A percentile compares a stretch with the other conserved stretches of the same genome.
These are phyloP conservation scores for Brachionus rubens DNA, from an alignment of 1,140 invertebrate species.

Conservation along the genomic window DNA sequence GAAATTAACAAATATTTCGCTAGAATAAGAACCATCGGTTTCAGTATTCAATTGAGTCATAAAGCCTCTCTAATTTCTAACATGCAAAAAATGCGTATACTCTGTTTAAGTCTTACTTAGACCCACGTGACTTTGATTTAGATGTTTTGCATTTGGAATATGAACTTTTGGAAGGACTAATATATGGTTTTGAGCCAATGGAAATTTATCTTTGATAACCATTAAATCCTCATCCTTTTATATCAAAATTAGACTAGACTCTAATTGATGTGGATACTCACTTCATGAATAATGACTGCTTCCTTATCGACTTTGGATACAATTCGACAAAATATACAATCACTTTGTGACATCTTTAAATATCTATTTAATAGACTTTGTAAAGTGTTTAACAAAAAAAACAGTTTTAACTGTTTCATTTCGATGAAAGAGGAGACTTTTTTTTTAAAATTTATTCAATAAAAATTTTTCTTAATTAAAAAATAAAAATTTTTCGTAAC, in stretches of 20 bases:
- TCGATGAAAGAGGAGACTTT: too few relatives aligned
- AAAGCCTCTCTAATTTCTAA: too few relatives aligned
- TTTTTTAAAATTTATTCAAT: too few relatives aligned
- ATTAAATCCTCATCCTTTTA: conserved; percentile 18
- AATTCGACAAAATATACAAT: conserved; percentile 40
- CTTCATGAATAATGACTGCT: conserved; percentile 18
- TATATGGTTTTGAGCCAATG: conserved; percentile 3
- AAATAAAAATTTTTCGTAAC: too few relatives aligned
- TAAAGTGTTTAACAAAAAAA: too few relatives aligned
- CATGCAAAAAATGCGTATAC: too few relatives aligned
- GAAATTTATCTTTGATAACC: conserved; percentile 44
- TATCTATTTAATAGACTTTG: neutral
- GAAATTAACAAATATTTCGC: neutral
- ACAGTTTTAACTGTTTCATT: too few relatives aligned
- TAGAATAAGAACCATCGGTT: neutral
- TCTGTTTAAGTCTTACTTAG: conserved; percentile 15
- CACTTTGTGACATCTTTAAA: neutral
- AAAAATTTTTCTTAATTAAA: too few relatives aligned
- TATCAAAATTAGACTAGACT: neutral
- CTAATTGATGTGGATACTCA: neutral
- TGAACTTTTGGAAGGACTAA: conserved; percentile 11
- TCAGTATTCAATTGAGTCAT: too few relatives aligned
- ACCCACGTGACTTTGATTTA: neutral
- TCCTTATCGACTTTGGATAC: neutral
- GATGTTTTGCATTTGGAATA: conserved; percentile 25